Evolutionary conservation across 2,888 invertebrate species (phyloP).

Genomic region (Troides helena): DNA sequence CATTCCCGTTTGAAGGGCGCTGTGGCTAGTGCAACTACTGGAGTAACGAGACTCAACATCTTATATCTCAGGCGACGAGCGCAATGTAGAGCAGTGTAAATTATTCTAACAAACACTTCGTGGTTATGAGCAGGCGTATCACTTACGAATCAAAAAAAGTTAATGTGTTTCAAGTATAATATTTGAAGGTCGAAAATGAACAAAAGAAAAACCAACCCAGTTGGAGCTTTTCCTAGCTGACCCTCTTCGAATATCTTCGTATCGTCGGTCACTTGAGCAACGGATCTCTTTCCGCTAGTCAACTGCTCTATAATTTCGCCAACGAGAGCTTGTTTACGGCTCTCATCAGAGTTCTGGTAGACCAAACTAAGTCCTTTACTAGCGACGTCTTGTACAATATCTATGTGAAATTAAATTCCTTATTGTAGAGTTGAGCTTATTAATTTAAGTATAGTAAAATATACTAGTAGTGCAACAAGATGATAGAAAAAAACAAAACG

Average conservation of each 20-base stretch:
- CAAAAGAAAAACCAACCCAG: slow-evolving; percentile 82
- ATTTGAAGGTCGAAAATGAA: not conserved
- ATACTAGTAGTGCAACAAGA: too few relatives aligned
- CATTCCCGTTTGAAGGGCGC: too few relatives aligned
- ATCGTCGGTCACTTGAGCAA: slow-evolving; percentile 87
- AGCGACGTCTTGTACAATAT: slow-evolving; percentile 95
- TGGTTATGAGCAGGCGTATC: too few relatives aligned
- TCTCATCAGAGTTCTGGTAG: slow-evolving; percentile 89
- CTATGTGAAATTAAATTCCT: slow-evolving; percentile 65
- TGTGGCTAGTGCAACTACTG: too few relatives aligned
- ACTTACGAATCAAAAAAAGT: too few relatives aligned
- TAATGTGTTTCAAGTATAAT: not conserved
- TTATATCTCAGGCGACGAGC: too few relatives aligned
- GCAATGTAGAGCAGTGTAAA: too few relatives aligned
- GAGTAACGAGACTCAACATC: too few relatives aligned
- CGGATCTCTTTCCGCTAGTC: slow-evolving; percentile 87
- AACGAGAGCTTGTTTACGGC: slow-evolving; percentile 86
- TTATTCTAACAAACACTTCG: too few relatives aligned
- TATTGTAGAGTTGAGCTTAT: not conserved
- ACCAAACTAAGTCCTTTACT: slow-evolving; percentile 94
- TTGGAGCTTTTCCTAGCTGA: slow-evolving; percentile 90
- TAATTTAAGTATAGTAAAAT: too few relatives aligned
- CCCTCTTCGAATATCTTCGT: slow-evolving; percentile 94
- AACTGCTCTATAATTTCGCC: slow-evolving; percentile 90
- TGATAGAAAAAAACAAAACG: too few relatives aligned